phyloP scores from a whole-genome alignment of 2,797 vertebrate genomes.

The Dicrostonyx torquatus region DNA sequence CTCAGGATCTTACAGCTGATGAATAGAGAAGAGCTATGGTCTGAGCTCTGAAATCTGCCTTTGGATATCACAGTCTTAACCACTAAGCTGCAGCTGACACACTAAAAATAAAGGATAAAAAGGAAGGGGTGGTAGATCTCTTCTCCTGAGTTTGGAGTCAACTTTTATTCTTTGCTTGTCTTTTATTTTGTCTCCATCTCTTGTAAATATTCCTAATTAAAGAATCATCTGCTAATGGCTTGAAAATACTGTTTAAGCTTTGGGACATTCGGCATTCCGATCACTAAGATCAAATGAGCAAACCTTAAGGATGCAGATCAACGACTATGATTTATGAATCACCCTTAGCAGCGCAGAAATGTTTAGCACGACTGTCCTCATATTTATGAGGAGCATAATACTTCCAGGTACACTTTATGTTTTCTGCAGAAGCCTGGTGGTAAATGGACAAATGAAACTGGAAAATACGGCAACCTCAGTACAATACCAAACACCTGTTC shows the following conservation, averaged over 20 bases:
- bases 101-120: background rate
- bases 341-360: constrained; percentile 25
- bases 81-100: background rate
- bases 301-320: constrained; percentile 56
- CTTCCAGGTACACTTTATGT: constrained; percentile 71
- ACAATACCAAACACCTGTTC: constrained; percentile 78
- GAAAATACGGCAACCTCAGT: constrained; percentile 78
- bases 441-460: constrained; percentile 75
- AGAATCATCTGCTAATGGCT: constrained; percentile 53
- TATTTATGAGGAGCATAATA: constrained; percentile 73
- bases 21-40: background rate
- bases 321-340: constrained; percentile 64
- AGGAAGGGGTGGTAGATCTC: background rate
- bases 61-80: background rate
- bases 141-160: background rate
- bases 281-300: constrained; percentile 11
- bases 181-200: background rate
- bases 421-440: constrained; percentile 70
- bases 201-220: constrained; percentile 62
- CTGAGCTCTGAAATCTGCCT: background rate
- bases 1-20: background rate
- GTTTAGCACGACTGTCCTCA: constrained; percentile 41
- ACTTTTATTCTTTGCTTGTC: constrained; percentile 43
- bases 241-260: constrained; percentile 48
- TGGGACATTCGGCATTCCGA: constrained; percentile 28